Evolutionary conservation across 2,797 vertebrate species (phyloP).

Genomic region (Dromococcyx pavoninus): DNA sequence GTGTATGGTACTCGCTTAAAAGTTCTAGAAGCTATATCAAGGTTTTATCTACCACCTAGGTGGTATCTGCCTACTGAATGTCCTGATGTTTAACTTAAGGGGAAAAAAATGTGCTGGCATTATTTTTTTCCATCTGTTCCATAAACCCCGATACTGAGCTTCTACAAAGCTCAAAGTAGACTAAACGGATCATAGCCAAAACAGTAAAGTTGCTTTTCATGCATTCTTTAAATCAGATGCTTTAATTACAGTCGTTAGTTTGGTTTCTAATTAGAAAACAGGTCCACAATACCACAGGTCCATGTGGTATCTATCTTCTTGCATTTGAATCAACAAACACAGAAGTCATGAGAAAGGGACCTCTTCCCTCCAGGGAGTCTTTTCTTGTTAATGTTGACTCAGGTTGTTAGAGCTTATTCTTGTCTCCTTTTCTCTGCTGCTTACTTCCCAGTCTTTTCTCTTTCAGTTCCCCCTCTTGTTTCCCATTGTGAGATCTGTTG

Average conservation of each 20-base stretch:
- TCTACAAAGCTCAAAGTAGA: constrained; percentile 48
- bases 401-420: constrained; percentile 63
- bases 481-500: neutral
- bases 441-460: constrained; percentile 49
- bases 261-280: constrained; percentile 59
- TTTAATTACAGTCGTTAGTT: constrained; percentile 37
- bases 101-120: neutral
- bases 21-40: constrained; percentile 1
- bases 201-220: constrained; percentile 21
- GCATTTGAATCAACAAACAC: constrained; percentile 70
- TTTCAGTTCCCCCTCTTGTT: constrained; percentile 51
- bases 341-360: constrained; percentile 72
- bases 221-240: constrained; percentile 39
- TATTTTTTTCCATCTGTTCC: constrained; percentile 40
- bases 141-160: constrained; percentile 36
- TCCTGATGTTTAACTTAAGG: constrained; percentile 11
- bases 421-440: constrained; percentile 45
- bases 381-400: constrained; percentile 71
- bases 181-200: constrained; percentile 56
- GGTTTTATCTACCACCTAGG: neutral
- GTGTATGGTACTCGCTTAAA: neutral
- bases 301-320: constrained; percentile 64
- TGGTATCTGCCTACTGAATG: neutral
- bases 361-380: constrained; percentile 66
- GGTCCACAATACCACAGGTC: too few relatives aligned